Conservation (phyloP, 2,797 vertebrate genomes). For the Clamator glandarius region DNA sequence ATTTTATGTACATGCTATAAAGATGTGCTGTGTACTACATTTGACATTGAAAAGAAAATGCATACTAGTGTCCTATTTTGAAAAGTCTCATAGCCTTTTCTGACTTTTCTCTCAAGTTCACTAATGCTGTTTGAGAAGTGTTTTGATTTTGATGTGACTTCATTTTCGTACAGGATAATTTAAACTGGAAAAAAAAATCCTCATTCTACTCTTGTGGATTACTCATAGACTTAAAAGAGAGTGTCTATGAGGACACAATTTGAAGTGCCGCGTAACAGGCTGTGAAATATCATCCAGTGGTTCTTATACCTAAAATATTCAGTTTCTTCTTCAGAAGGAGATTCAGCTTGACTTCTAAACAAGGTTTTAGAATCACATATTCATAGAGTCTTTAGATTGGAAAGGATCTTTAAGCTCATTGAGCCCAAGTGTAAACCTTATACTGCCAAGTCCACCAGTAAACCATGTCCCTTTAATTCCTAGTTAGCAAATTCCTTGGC, state of each 20-base stretch:
- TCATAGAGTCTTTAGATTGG: too few relatives aligned
- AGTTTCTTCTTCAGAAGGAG: neutral
- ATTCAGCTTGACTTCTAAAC: neutral
- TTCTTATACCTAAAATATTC: neutral
- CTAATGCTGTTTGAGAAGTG: neutral
- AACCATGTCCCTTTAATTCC: neutral
- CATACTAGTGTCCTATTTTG: neutral
- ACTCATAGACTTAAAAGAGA: neutral
- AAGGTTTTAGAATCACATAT: neutral
- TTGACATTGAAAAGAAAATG: neutral
- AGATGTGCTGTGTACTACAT: neutral
- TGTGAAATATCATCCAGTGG: neutral
- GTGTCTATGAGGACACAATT: neutral
- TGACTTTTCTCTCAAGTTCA: neutral
- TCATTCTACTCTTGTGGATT: neutral
- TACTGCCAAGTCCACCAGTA: too few relatives aligned
- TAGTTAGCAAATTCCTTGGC: neutral
- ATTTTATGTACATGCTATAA: neutral
- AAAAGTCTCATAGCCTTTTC: neutral
- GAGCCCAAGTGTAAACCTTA: too few relatives aligned
- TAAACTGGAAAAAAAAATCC: neutral
- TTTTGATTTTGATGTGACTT: neutral
- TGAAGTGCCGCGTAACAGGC: neutral
- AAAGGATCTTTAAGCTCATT: too few relatives aligned
- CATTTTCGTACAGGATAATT: neutral